Percentiles rank a stretch among this genome's conserved stretches.
phyloP scores from a whole-genome alignment of 2,888 invertebrate genomes.

The Alitta virens region DNA sequence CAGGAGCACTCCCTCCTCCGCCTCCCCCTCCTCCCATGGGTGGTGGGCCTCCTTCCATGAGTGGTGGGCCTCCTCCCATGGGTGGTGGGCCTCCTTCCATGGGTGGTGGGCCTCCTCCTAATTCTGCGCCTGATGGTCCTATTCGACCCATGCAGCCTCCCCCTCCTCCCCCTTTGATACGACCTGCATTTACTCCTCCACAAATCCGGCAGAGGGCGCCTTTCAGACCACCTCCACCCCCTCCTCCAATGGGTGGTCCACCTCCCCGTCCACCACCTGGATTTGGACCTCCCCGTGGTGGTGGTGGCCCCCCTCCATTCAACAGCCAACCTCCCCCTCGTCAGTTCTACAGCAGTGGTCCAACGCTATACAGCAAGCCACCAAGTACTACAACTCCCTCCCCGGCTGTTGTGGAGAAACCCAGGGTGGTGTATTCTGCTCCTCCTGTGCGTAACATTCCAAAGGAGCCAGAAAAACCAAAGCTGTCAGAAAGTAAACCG shows the following conservation, averaged over 20 bases:
- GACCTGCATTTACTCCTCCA: conserved; percentile 1
- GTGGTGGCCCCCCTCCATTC: not conserved
- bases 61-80: conserved; percentile 27
- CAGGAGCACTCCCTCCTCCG: conserved; percentile 11
- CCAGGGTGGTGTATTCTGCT: conserved; percentile 49
- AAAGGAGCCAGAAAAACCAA: conserved; percentile 22
- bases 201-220: not conserved
- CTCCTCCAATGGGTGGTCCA: conserved; percentile 22
- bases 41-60: conserved; percentile 34
- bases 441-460: conserved; percentile 42
- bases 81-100: conserved; percentile 39
- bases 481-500: not conserved
- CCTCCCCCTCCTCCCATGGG: conserved; percentile 36
- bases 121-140: conserved; percentile 16
- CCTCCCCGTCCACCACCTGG: conserved; percentile 20
- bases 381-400: conserved; percentile 6
- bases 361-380: not conserved
- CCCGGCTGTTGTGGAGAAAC: conserved; percentile 32
- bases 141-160: conserved; percentile 18
- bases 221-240: conserved; percentile 26
- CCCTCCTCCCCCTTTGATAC: conserved; percentile 8
- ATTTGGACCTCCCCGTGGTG: not conserved
- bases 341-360: not conserved
- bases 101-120: conserved; percentile 38
- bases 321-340: not conserved